Conservation (phyloP, 1,140 invertebrate genomes). For the Oryzaephilus surinamensis region DNA sequence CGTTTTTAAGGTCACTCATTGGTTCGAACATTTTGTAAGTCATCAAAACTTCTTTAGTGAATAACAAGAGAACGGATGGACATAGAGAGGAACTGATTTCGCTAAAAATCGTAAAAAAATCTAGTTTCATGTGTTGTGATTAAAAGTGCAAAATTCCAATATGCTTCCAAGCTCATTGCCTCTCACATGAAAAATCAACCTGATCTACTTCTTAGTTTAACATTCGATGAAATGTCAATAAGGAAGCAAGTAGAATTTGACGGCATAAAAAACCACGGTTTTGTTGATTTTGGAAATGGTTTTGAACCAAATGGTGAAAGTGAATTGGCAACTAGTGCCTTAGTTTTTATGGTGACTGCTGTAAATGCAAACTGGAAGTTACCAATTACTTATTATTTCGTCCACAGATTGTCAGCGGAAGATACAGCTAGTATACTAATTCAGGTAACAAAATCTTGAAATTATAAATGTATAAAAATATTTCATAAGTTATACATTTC, state of each 20-base stretch:
- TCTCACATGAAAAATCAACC: too few species aligned
- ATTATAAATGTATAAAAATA: conserved; percentile 21
- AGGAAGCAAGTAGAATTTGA: conserved; percentile 22
- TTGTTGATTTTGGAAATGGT: conserved; percentile 24
- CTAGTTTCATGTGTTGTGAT: too few species aligned
- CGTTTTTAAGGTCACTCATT: too few species aligned
- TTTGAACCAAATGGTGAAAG: conserved; percentile 8
- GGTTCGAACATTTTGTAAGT: too few species aligned
- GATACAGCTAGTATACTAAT: conserved; percentile 21
- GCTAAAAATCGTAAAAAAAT: too few species aligned
- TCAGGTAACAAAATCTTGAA: too few species aligned
- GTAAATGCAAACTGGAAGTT: conserved; percentile 31
- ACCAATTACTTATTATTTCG: conserved; percentile 33
- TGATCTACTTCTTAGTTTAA: too few species aligned
- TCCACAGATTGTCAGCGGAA: conserved; percentile 13
- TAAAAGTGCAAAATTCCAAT: too few species aligned
- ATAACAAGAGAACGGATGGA: too few species aligned
- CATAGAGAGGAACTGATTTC: too few species aligned
- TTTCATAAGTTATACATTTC: conserved; percentile 16
- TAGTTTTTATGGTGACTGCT: conserved; percentile 27
- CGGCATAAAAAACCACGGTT: conserved; percentile 19
- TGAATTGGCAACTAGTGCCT: conserved; percentile 24
- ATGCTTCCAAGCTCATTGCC: too few species aligned
- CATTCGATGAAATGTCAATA: conserved; percentile 30
- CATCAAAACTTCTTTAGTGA: too few species aligned